Conservation (phyloP, 2,797 vertebrate genomes). For the Pyrocephalus nanus region DNA sequence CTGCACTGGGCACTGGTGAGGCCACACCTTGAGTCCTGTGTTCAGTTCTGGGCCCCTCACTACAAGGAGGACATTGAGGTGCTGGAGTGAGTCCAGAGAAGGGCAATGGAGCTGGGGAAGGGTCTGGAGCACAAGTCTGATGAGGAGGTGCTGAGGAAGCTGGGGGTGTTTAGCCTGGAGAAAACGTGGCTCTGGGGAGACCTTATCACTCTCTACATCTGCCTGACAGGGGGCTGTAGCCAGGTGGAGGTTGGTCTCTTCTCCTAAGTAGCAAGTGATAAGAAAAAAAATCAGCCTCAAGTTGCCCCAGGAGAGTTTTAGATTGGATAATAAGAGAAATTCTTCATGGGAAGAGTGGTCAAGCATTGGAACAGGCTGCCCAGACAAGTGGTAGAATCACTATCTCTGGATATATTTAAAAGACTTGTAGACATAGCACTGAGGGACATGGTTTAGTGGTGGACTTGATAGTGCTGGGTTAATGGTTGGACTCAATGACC, state of each 20-base stretch:
- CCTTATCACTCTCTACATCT: neutral
- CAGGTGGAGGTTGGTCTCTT: accelerated
- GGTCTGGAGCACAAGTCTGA: neutral
- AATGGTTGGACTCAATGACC: neutral
- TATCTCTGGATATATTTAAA: neutral
- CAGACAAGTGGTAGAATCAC: neutral
- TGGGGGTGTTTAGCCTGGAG: neutral
- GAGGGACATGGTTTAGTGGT: neutral
- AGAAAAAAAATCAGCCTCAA: neutral
- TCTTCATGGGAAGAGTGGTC: neutral
- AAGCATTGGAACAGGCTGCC: neutral
- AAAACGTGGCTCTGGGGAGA: neutral
- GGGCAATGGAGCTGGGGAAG: neutral
- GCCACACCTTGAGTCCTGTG: neutral
- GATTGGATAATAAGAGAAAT: neutral
- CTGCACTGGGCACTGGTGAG: neutral
- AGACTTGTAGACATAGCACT: accelerated
- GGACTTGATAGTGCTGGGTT: neutral
- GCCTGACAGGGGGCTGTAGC: neutral
- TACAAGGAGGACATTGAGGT: neutral
- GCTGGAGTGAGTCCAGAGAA: neutral
- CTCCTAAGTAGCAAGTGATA: neutral
- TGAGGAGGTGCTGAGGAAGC: neutral
- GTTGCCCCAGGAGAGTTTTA: neutral
- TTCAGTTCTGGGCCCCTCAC: neutral